These are phyloP conservation scores for Sinella curviseta DNA, from an alignment of 1,140 invertebrate genomes.

Conservation along the genomic window DNA sequence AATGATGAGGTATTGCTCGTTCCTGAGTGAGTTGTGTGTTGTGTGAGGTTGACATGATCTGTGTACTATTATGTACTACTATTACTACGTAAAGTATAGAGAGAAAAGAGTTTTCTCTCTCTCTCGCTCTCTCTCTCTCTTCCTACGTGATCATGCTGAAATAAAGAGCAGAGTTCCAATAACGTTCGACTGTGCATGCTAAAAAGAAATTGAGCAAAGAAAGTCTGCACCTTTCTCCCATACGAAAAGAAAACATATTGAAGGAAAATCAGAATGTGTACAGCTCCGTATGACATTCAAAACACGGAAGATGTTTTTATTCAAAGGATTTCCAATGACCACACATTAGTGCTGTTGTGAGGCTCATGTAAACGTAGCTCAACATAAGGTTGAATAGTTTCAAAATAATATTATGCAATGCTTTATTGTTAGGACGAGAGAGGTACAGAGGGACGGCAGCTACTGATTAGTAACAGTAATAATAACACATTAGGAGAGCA, in stretches of 20 bases:
- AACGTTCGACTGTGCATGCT: neutral
- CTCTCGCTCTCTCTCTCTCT: too few species aligned
- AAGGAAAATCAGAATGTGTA: neutral
- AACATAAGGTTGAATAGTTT: neutral
- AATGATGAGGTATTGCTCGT: neutral
- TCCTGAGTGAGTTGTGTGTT: neutral
- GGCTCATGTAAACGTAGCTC: too few species aligned
- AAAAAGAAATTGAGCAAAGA: neutral
- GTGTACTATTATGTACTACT: too few species aligned
- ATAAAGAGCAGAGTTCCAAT: neutral
- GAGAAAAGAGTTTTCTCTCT: neutral
- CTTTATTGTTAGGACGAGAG: too few species aligned
- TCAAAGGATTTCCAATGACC: too few species aligned
- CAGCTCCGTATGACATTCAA: neutral
- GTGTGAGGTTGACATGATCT: neutral
- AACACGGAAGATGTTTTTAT: neutral
- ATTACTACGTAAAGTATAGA: neutral
- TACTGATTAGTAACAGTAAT: too few species aligned
- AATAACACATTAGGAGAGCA: too few species aligned
- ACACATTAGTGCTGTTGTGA: too few species aligned
- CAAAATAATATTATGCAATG: too few species aligned
- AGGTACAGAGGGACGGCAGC: too few species aligned
- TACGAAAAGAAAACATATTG: conserved; percentile 1
- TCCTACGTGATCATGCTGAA: neutral
- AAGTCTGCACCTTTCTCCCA: neutral